These are phyloP conservation scores for Festucalex cinctus DNA, from an alignment of 2,113 vertebrate genomes.

Conservation along the genomic window DNA sequence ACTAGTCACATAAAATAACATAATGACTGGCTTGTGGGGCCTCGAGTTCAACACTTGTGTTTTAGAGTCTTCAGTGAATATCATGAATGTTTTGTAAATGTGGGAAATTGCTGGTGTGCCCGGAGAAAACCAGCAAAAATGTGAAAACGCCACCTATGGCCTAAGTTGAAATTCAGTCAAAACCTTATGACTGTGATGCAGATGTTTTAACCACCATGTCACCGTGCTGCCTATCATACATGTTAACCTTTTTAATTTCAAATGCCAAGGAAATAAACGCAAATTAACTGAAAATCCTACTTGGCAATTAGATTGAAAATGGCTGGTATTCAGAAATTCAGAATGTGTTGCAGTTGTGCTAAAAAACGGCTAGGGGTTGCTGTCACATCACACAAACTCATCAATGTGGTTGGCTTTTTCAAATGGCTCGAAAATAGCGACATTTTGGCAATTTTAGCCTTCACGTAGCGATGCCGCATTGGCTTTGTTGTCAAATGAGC, in stretches of 20 bases:
- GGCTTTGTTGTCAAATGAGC: fast-evolving
- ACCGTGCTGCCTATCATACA: neutral
- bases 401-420: neutral
- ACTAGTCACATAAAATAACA: no score
- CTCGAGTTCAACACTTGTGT: no score
- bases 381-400: slow-evolving; percentile 13
- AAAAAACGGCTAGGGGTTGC: slow-evolving; percentile 28
- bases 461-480: neutral
- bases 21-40: no score
- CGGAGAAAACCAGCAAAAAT: neutral
- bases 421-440: neutral
- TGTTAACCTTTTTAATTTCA: neutral
- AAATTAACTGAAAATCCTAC: neutral
- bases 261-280: neutral
- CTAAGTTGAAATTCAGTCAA: neutral
- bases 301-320: neutral
- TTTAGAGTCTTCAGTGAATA: neutral
- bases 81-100: neutral
- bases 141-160: neutral
- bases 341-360: slow-evolving; percentile 14
- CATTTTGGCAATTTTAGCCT: neutral
- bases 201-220: neutral
- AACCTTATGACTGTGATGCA: neutral
- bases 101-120: neutral
- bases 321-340: neutral